Percentiles rank a stretch among this genome's conserved stretches.
phyloP scores from a whole-genome alignment of 2,113 vertebrate species.

The Gymnogyps californianus region DNA sequence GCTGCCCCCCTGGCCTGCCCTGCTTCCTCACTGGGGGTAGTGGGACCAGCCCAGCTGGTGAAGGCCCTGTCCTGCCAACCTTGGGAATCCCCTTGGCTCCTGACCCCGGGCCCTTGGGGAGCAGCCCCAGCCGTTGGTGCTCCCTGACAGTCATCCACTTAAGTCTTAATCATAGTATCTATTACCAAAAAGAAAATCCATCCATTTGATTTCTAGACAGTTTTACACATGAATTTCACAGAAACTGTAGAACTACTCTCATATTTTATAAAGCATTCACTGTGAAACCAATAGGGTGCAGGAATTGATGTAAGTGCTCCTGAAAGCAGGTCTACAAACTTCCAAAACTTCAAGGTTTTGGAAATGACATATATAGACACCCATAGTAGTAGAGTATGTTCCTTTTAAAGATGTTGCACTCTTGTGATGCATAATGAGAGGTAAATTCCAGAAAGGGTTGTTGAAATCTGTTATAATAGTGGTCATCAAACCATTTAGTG shows the following conservation, averaged over 20 bases:
- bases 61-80: neutral
- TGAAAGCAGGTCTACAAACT: neutral
- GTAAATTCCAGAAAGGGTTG: neutral
- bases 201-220: neutral
- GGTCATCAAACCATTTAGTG: neutral
- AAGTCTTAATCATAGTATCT: neutral
- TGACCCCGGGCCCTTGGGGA: neutral
- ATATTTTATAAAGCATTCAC: neutral
- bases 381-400: neutral
- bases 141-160: accelerated
- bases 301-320: neutral
- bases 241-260: neutral
- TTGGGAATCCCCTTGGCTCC: neutral
- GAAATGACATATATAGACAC: neutral
- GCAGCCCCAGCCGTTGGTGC: neutral
- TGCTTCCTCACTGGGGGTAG: neutral
- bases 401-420: neutral
- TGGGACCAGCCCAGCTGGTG: neutral
- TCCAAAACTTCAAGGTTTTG: neutral
- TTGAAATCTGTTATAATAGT: neutral
- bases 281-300: neutral
- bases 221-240: neutral
- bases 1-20: neutral
- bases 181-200: neutral
- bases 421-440: neutral